phyloP scores from a whole-genome alignment of 2,797 vertebrate species.

The Limosa lapponica region DNA sequence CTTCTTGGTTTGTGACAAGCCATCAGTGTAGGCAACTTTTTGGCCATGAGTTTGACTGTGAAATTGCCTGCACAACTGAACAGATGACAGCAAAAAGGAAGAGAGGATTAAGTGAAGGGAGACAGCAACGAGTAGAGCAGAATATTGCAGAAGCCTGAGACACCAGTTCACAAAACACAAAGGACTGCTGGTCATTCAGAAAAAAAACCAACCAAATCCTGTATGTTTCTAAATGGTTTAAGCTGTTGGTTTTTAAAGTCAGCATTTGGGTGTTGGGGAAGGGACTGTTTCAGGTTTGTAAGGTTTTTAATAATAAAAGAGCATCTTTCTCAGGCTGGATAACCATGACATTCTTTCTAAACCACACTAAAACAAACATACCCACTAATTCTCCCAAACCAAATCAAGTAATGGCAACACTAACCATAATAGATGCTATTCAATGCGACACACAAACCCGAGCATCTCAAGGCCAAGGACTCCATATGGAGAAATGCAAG shows the following conservation, averaged over 20 bases:
- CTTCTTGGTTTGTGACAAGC: slow-evolving; percentile 31
- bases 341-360: slow-evolving; percentile 22
- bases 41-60: background rate
- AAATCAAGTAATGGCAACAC: background rate
- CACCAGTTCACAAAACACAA: background rate
- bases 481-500: background rate
- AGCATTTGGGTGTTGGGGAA: background rate
- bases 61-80: background rate
- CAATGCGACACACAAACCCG: background rate
- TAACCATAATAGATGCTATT: background rate
- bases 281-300: background rate
- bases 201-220: background rate
- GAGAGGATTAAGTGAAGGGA: background rate
- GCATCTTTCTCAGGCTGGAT: background rate
- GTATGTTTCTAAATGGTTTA: background rate
- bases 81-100: background rate
- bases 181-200: background rate
- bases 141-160: background rate
- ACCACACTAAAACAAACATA: slow-evolving; percentile 2
- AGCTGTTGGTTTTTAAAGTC: background rate
- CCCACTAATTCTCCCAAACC: background rate
- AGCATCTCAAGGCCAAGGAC: slow-evolving; percentile 25
- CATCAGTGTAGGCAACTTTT: slow-evolving; percentile 21
- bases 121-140: background rate
- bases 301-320: background rate